Conservation (phyloP, 2,888 invertebrate species). For the Arge pagana region DNA sequence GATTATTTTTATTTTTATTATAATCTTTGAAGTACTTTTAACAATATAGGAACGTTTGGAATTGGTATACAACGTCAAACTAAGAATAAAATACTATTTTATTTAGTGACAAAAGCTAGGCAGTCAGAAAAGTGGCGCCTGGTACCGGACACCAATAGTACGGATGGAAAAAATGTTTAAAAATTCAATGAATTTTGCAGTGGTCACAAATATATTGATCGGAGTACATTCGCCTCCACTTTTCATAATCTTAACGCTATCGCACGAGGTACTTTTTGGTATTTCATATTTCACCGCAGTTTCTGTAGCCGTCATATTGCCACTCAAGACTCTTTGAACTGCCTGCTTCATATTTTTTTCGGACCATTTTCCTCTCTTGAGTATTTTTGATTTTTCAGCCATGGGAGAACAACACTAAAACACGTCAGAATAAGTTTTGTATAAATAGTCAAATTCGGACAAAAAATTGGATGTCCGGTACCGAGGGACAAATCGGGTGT, state of each 20-base stretch:
- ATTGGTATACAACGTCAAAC: constrained; percentile 4
- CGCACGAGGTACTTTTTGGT: constrained; percentile 9
- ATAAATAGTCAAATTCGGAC: not conserved
- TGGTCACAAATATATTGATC: constrained; percentile 9
- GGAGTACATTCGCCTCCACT: constrained; percentile 12
- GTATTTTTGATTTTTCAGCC: constrained; percentile 7
- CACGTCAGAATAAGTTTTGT: constrained; percentile 8
- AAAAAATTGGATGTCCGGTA: constrained; percentile 10
- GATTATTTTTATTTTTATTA: constrained; percentile 8
- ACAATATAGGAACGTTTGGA: constrained; percentile 6
- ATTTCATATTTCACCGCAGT: constrained; percentile 7
- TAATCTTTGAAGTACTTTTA: constrained; percentile 8
- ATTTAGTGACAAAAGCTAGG: constrained; percentile 3
- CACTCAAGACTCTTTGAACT: constrained; percentile 12
- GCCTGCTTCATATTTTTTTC: constrained; percentile 10
- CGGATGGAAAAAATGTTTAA: constrained; percentile 1
- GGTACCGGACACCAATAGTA: constrained; percentile 2
- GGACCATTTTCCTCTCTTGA: constrained; percentile 27
- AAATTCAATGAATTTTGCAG: constrained; percentile 10
- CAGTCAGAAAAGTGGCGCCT: not conserved
- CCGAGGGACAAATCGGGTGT: constrained; percentile 1
- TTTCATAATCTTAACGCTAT: constrained; percentile 16
- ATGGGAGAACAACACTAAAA: constrained; percentile 8
- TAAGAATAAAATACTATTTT: constrained; percentile 12
- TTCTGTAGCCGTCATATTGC: constrained; percentile 13